A percentile compares a stretch with the other conserved stretches of the same genome.
Conservation (phyloP, 2,888 invertebrate genomes). For the Himalopsyche tibetana region DNA sequence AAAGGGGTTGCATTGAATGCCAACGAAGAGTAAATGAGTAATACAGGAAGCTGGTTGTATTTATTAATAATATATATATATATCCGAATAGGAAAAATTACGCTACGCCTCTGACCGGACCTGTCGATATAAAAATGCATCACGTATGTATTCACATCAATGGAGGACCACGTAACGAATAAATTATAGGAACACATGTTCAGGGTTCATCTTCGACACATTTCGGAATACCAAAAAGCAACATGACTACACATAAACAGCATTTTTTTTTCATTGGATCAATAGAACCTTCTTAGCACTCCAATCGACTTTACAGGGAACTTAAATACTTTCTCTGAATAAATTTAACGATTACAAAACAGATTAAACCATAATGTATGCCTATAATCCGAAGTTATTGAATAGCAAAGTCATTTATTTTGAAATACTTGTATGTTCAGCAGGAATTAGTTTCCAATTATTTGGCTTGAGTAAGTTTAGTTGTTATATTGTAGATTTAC, state of each 20-base stretch:
- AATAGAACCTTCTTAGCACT: conserved; percentile 8
- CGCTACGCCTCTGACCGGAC: background rate
- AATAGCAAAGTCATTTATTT: background rate
- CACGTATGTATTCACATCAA: conserved; percentile 20
- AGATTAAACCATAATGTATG: conserved; percentile 4
- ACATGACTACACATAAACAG: conserved; percentile 31
- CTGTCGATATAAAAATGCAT: conserved; percentile 42
- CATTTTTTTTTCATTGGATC: conserved; percentile 16
- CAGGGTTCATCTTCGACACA: conserved; percentile 42
- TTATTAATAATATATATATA: too few relatives aligned
- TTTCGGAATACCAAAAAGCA: conserved; percentile 38
- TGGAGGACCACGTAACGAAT: conserved; percentile 46
- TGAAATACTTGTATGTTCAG: background rate
- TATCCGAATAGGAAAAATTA: too few relatives aligned
- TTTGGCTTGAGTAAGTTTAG: too few relatives aligned
- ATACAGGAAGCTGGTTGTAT: too few relatives aligned
- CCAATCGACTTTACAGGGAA: conserved; percentile 31
- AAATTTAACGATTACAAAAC: conserved; percentile 38
- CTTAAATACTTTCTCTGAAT: conserved; percentile 38
- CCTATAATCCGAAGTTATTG: conserved; percentile 2
- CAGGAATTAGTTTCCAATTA: too few relatives aligned
- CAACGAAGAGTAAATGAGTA: too few relatives aligned
- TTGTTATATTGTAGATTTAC: too few relatives aligned
- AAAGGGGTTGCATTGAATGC: too few relatives aligned
- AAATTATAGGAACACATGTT: conserved; percentile 53